These are phyloP conservation scores for Stegophylla sp. DNA, from an alignment of 2,888 invertebrate genomes.

Conservation along the genomic window DNA sequence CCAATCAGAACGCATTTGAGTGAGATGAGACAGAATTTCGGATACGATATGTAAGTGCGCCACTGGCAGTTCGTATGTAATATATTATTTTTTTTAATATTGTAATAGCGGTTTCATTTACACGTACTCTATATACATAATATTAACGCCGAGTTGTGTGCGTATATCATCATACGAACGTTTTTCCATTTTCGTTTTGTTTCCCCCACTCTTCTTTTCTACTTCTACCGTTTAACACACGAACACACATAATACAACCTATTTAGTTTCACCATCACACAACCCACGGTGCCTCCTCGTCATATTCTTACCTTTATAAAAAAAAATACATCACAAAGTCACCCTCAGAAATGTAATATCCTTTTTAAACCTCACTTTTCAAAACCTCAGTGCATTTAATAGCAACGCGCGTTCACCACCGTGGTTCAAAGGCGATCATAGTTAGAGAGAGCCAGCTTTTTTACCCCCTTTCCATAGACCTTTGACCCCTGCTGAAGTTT, in stretches of 20 bases:
- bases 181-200: not conserved
- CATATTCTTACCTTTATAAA: not conserved
- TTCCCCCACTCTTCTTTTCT: not conserved
- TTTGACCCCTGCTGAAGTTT: not conserved
- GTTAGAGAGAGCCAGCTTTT: not conserved
- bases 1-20: too few species aligned
- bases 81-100: too few species aligned
- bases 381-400: not conserved
- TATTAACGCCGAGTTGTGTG: not conserved
- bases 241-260: too few species aligned
- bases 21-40: too few species aligned
- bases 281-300: not conserved
- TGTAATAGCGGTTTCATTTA: not conserved
- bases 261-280: not conserved
- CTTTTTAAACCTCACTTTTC: not conserved
- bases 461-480: not conserved
- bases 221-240: not conserved
- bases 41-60: too few species aligned
- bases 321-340: not conserved
- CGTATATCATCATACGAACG: not conserved
- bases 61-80: too few species aligned
- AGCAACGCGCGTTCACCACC: not conserved
- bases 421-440: constrained; percentile 6
- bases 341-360: not conserved
- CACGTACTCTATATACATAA: not conserved